A percentile compares a stretch with the other conserved stretches of the same genome.
Evolutionary conservation across 2,797 vertebrate genomes (phyloP).

Genomic region (Melopsittacus undulatus): DNA sequence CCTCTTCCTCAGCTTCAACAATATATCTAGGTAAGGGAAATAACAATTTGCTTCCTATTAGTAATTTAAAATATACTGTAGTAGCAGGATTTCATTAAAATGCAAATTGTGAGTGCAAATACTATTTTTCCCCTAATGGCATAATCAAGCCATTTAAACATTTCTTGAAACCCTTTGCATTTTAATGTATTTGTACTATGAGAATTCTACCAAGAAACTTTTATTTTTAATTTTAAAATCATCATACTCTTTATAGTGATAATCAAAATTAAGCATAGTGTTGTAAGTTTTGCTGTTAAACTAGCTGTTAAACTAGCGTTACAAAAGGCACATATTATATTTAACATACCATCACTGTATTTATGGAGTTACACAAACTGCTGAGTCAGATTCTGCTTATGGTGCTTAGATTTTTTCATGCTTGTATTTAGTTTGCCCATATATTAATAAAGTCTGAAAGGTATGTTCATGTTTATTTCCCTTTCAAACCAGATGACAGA

Average conservation of each 20-base stretch:
- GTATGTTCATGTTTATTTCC: constrained; percentile 4
- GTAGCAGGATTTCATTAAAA: neutral
- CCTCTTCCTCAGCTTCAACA: constrained; percentile 97
- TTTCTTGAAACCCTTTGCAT: constrained; percentile 26
- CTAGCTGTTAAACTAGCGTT: neutral
- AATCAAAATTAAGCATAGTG: neutral
- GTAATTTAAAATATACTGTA: constrained; percentile 1
- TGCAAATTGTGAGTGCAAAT: neutral
- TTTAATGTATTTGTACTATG: neutral
- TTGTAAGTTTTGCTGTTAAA: neutral
- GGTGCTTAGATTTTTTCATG: neutral
- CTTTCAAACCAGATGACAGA: constrained; percentile 37
- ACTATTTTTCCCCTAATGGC: neutral
- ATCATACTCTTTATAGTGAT: neutral
- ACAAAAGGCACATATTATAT: neutral
- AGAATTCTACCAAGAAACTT: neutral
- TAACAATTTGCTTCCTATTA: constrained; percentile 38
- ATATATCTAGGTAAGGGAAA: constrained; percentile 92
- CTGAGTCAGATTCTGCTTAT: constrained; percentile 43
- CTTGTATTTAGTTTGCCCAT: neutral
- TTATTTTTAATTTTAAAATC: neutral
- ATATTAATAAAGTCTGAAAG: neutral
- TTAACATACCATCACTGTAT: neutral
- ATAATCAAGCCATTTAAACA: neutral
- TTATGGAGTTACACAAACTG: neutral